phyloP scores from a whole-genome alignment of 2,113 vertebrate species.

The Bos javanicus region DNA sequence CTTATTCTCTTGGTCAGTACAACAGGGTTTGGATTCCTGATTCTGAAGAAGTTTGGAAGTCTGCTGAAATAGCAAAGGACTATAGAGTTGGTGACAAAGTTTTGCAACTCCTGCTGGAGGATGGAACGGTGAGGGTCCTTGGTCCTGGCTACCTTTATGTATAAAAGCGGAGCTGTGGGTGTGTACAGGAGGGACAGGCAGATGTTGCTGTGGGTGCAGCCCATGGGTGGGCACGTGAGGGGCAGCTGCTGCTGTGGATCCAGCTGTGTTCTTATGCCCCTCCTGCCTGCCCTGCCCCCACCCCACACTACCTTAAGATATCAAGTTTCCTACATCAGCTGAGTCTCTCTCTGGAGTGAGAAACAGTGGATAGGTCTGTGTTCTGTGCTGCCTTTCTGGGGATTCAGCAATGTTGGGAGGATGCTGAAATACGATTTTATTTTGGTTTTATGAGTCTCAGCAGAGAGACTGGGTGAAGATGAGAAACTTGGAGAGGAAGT shows the following conservation, averaged over 20 bases:
- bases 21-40: conserved; percentile 98
- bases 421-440: no score
- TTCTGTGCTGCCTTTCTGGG: not conserved
- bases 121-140: conserved; percentile 87
- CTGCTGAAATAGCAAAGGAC: conserved; percentile 92
- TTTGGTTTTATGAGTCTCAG: not conserved
- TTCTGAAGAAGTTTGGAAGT: conserved; percentile 92
- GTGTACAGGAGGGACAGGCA: not conserved
- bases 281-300: not conserved
- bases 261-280: no score
- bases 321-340: not conserved
- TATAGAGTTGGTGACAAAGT: conserved; percentile 84
- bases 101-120: conserved; percentile 89
- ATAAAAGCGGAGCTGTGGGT: rapidly evolving
- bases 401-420: not conserved
- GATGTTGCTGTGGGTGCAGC: not conserved
- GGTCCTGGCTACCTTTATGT: rapidly evolving
- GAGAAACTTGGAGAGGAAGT: not conserved
- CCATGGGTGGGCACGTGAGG: rapidly evolving
- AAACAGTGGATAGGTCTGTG: not conserved
- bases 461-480: not conserved
- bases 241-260: not conserved
- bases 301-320: not conserved
- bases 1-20: conserved; percentile 82
- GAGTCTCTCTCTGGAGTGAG: not conserved